Evolutionary conservation across 2,113 vertebrate genomes (phyloP).

Genomic region (Leucosticte australis): DNA sequence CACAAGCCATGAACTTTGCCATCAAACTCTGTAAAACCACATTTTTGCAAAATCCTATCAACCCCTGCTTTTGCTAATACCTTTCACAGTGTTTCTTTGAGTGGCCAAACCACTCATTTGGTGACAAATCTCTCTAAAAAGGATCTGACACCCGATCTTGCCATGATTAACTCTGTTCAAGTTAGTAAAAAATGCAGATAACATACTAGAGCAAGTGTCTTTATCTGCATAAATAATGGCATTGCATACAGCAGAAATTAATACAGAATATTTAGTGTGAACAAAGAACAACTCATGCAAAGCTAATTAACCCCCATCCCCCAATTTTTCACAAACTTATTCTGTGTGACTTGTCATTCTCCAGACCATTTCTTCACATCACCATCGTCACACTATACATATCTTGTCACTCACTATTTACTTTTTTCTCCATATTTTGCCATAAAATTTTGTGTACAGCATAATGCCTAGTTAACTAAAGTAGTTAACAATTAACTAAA

Average conservation of each 20-base stretch:
- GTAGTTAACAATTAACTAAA: background rate
- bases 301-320: background rate
- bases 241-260: background rate
- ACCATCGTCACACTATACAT: background rate
- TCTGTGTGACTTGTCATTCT: background rate
- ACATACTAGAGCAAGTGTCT: background rate
- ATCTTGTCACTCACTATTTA: background rate
- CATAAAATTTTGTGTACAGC: background rate
- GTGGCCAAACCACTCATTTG: background rate
- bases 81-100: background rate
- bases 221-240: background rate
- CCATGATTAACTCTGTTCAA: background rate
- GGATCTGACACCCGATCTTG: background rate
- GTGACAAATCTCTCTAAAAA: background rate
- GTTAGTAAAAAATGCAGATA: background rate
- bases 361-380: background rate
- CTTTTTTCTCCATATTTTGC: background rate
- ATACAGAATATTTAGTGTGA: background rate
- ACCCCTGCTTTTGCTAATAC: background rate
- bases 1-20: background rate
- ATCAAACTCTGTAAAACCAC: background rate
- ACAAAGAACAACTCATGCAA: background rate
- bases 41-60: background rate
- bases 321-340: background rate
- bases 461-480: background rate